These are phyloP conservation scores for Prionailurus viverrinus DNA, from an alignment of 2,113 vertebrate genomes.

Conservation along the genomic window DNA sequence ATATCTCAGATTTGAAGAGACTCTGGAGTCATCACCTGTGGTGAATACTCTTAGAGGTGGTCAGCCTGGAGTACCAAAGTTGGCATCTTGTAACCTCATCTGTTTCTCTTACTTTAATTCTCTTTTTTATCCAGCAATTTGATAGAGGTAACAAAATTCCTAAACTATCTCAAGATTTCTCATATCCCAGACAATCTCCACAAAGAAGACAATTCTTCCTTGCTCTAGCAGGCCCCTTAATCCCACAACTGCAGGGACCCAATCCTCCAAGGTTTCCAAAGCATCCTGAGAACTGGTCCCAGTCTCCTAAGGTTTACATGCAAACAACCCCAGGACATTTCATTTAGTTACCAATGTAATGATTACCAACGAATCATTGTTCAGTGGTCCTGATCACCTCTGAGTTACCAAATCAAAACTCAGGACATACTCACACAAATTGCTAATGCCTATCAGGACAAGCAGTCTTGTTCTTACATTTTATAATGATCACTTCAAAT, in stretches of 20 bases:
- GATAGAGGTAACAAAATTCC: neutral
- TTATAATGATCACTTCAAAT: neutral
- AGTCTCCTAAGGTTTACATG: neutral
- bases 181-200: neutral
- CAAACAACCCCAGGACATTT: neutral
- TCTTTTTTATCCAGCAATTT: neutral
- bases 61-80: neutral
- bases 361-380: neutral
- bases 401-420: neutral
- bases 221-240: neutral
- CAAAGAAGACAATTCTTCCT: neutral
- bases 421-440: neutral
- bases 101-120: neutral
- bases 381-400: neutral
- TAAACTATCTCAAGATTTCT: neutral
- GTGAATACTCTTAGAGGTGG: neutral
- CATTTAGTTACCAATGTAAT: neutral
- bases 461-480: neutral
- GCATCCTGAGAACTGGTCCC: neutral
- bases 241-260: neutral
- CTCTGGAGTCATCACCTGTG: neutral
- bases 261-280: neutral
- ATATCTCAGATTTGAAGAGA: neutral
- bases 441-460: neutral
- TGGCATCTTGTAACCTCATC: neutral